These are phyloP conservation scores for Lampropteryx suffumata DNA, from an alignment of 2,888 invertebrate species.

Conservation along the genomic window DNA sequence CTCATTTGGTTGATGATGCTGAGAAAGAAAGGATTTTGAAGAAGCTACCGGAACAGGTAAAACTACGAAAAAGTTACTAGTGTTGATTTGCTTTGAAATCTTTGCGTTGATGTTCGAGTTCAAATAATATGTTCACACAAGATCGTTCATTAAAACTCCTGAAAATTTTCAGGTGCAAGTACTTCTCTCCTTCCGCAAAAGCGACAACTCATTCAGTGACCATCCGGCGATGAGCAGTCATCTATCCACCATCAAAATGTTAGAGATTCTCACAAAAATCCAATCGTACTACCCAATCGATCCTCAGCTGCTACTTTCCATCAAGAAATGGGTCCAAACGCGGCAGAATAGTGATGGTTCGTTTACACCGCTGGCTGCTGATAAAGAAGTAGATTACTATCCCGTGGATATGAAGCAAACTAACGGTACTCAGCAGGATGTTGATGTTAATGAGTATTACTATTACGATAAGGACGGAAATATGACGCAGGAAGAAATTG, in stretches of 20 bases:
- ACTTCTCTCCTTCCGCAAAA: conserved; percentile 84
- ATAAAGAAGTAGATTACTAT: conserved; percentile 80
- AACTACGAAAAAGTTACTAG: neutral
- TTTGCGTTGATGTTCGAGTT: no score
- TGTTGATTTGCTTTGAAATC: no score
- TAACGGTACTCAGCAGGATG: conserved; percentile 62
- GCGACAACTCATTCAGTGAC: conserved; percentile 86
- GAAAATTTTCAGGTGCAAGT: conserved; percentile 79
- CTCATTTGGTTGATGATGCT: conserved; percentile 76
- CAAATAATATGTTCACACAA: no score
- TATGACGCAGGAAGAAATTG: conserved; percentile 72
- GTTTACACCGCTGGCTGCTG: conserved; percentile 82
- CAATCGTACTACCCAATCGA: conserved; percentile 85
- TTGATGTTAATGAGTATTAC: conserved; percentile 74
- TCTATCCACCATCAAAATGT: conserved; percentile 81
- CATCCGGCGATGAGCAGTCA: conserved; percentile 85
- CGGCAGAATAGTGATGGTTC: conserved; percentile 84
- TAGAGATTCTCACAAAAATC: conserved; percentile 84
- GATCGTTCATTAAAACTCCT: neutral
- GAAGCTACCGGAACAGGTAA: conserved; percentile 82
- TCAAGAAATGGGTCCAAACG: conserved; percentile 84
- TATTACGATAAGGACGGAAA: conserved; percentile 79
- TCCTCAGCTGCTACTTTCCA: conserved; percentile 81
- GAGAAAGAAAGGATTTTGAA: conserved; percentile 76
- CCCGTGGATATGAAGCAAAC: conserved; percentile 64